Evolutionary conservation across 35 echinoderm and acorn worm genomes (phyloP), one percentile per base, ranked within the genome.

Genomic region (Apostichopus californicus): DNA sequence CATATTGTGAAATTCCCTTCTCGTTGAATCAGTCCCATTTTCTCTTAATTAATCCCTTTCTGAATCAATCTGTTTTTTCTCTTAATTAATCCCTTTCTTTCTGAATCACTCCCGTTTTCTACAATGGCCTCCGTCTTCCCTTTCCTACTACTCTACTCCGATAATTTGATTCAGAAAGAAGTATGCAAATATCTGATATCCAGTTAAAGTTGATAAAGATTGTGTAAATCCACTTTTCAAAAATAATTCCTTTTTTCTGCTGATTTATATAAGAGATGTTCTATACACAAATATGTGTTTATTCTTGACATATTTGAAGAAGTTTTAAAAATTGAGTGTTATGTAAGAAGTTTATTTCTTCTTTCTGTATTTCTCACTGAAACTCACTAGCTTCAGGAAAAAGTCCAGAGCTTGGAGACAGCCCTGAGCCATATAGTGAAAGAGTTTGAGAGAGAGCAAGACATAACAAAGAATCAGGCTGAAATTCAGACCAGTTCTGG

Each of bases 391-490:
- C 90, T 96, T 14, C 81, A 96, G 86, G 93, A 96, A 59, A 96
- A 99, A 77, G 95, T 99, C 11, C 75, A 93, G 86, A 95, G 91
- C 77, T 77, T 99, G 14, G 97, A 99, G 61, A 90, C 65, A 9
- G 94, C 97, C 3, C 78, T 99, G 72, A 99, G 97, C 79, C 97
- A 96, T 28, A 90, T 99, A 54, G 95, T 99, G 21, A 90, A 87
- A 26, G 97, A 99, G 80, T 99, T 99, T 99, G 97, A 99, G 53
- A 90, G 93, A 54, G 97, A 99, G 55, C 77, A 93, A 17, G 87
- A 99, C 26, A 92, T 95, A 10, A 78, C 88, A 4, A 73, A 86
- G 25, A 92, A 88, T 18, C 92, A 95, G 63, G 95, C 97, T 18
- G 73, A 92, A 56, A 93, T 99, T 22, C 95, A 94, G 86, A 90